phyloP scores from a whole-genome alignment of 2,797 vertebrate genomes.

The Spinibarbus caldwelli region DNA sequence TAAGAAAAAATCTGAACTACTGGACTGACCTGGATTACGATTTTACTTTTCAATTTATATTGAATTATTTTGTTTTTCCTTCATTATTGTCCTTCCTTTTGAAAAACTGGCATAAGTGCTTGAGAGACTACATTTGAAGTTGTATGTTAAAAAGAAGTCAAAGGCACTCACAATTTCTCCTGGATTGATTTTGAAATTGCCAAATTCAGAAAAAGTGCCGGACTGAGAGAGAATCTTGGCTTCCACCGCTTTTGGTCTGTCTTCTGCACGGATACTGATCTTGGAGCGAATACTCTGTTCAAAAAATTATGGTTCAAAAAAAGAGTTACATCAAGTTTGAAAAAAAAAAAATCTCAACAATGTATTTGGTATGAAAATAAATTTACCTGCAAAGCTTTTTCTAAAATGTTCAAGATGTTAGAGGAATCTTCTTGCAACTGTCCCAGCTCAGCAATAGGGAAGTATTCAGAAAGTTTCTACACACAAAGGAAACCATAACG shows the following conservation, averaged over 20 bases:
- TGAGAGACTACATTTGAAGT: neutral
- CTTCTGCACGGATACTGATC: conserved; percentile 87
- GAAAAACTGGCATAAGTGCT: neutral
- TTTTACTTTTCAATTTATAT: neutral
- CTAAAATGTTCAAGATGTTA: conserved; percentile 89
- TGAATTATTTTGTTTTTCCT: neutral
- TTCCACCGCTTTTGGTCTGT: conserved; percentile 80
- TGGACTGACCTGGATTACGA: neutral
- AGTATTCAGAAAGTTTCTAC: conserved; percentile 88
- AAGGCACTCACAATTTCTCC: conserved; percentile 81
- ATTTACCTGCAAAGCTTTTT: conserved; percentile 84
- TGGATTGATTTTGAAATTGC: conserved; percentile 81
- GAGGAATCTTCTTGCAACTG: conserved; percentile 87
- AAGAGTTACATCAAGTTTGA: neutral
- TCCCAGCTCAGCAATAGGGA: conserved; percentile 91
- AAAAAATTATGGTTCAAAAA: neutral
- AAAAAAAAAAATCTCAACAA: neutral
- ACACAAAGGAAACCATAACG: conserved; percentile 32
- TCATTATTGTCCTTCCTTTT: neutral
- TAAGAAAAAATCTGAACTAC: neutral
- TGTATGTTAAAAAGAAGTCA: neutral
- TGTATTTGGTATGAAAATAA: neutral
- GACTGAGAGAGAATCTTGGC: conserved; percentile 73
- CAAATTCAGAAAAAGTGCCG: conserved; percentile 67
- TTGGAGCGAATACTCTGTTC: conserved; percentile 89